These are phyloP conservation scores for Cheirogaleus major DNA, from an alignment of 2,797 vertebrate species.

Conservation along the genomic window DNA sequence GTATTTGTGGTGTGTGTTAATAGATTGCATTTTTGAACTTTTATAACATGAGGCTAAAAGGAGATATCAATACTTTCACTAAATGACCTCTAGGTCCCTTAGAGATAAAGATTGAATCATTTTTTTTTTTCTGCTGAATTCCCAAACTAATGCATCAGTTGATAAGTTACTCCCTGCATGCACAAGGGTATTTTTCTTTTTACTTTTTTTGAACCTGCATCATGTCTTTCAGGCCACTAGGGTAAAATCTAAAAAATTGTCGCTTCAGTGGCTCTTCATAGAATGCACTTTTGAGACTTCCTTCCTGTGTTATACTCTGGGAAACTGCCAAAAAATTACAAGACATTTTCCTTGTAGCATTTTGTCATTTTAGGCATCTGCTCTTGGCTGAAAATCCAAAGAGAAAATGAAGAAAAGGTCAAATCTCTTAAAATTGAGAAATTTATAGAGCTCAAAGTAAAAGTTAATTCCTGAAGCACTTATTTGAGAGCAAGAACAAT, in stretches of 20 bases:
- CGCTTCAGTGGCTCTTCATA: not conserved
- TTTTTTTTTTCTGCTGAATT: not conserved
- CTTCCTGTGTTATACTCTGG: slow-evolving; percentile 28
- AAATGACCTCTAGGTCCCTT: not conserved
- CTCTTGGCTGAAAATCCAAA: slow-evolving; percentile 38
- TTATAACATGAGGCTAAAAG: not conserved
- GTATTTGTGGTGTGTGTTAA: not conserved
- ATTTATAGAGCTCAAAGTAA: slow-evolving; percentile 34
- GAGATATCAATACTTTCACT: not conserved
- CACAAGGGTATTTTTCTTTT: not conserved
- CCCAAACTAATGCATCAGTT: not conserved
- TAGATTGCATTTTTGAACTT: not conserved
- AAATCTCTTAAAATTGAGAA: slow-evolving; percentile 43
- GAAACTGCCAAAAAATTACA: slow-evolving; percentile 53
- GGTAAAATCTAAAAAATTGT: slow-evolving; percentile 26
- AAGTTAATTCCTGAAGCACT: slow-evolving; percentile 13
- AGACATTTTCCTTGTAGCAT: slow-evolving; percentile 49
- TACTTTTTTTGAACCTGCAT: not conserved
- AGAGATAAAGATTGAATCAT: not conserved
- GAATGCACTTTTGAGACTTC: not conserved
- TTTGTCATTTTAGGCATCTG: slow-evolving; percentile 52
- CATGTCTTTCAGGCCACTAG: not conserved
- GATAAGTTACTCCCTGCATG: not conserved
- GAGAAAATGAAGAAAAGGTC: slow-evolving; percentile 45
- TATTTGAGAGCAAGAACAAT: not conserved